Percentiles rank a stretch among this genome's conserved stretches.
Conservation (phyloP, 2,113 vertebrate genomes). For the Archilochus colubris region DNA sequence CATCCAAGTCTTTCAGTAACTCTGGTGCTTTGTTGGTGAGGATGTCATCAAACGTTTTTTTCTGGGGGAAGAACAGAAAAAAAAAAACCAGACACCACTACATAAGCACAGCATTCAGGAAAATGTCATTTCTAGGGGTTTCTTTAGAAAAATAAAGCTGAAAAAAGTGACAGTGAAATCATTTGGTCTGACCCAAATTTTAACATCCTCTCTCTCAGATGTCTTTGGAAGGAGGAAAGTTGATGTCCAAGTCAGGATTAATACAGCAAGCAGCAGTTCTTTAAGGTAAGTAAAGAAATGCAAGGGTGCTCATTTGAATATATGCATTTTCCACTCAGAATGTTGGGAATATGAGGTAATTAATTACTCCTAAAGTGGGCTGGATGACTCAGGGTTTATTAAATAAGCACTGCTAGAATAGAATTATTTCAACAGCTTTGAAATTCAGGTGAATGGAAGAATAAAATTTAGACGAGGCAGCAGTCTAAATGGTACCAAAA, state of each 20-base stretch:
- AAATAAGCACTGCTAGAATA: background rate
- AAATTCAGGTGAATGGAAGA: background rate
- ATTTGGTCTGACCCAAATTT: background rate
- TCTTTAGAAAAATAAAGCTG: background rate
- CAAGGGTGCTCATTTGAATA: background rate
- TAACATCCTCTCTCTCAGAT: background rate
- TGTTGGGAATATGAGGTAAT: background rate
- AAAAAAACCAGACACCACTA: background rate
- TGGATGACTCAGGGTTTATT: background rate
- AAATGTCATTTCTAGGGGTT: background rate
- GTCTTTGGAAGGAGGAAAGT: background rate
- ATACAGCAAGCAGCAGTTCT: background rate
- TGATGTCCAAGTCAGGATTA: background rate
- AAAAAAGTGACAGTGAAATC: background rate
- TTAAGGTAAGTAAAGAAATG: background rate
- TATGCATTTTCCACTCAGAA: background rate
- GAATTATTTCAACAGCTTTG: background rate
- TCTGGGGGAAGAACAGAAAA: slow-evolving; percentile 23
- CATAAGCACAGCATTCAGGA: background rate
- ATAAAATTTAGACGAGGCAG: background rate
- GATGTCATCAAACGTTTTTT: slow-evolving; percentile 70
- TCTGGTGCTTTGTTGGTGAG: slow-evolving; percentile 64
- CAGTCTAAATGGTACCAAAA: background rate
- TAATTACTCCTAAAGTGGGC: no score
- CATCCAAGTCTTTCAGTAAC: slow-evolving; percentile 71